Percentiles rank a stretch among this genome's conserved stretches.
phyloP scores from a whole-genome alignment of 2,888 invertebrate species.

The Altica lythri region DNA sequence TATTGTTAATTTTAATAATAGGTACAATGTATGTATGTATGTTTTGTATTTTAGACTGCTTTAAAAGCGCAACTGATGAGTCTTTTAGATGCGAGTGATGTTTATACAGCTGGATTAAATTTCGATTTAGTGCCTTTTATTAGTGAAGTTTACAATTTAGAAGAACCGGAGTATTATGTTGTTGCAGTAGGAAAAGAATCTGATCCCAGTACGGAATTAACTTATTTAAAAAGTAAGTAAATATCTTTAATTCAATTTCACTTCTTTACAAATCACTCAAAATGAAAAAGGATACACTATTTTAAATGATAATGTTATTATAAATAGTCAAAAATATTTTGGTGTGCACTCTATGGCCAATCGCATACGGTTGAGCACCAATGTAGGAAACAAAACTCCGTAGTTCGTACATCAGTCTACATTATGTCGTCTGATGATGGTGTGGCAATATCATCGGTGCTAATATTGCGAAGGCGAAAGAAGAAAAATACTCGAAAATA shows the following conservation, averaged over 20 bases:
- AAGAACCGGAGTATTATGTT: conserved; percentile 87
- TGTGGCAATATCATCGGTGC: too few species aligned
- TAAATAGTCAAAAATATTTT: too few species aligned
- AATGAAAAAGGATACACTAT: background rate
- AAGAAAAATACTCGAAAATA: too few species aligned
- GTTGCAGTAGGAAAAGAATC: conserved; percentile 94
- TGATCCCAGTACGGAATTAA: conserved; percentile 87
- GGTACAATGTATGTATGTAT: too few species aligned
- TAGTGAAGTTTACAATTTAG: conserved; percentile 80
- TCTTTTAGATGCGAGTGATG: conserved; percentile 94
- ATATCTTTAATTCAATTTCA: too few species aligned
- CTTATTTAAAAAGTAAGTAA: conserved; percentile 79
- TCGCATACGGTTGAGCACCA: too few species aligned
- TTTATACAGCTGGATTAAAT: conserved; percentile 79
- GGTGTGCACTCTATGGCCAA: too few species aligned
- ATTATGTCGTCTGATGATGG: too few species aligned
- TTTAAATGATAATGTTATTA: too few species aligned
- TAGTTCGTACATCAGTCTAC: too few species aligned
- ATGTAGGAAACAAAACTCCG: too few species aligned
- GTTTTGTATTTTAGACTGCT: conserved; percentile 66
- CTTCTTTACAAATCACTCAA: background rate
- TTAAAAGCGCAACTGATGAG: conserved; percentile 83
- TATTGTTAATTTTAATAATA: conserved; percentile 3
- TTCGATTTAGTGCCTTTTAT: conserved; percentile 78
- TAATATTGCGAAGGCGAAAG: too few species aligned